These are phyloP conservation scores for Eptesicus fuscus DNA, from an alignment of 2,113 vertebrate species.

Conservation along the genomic window DNA sequence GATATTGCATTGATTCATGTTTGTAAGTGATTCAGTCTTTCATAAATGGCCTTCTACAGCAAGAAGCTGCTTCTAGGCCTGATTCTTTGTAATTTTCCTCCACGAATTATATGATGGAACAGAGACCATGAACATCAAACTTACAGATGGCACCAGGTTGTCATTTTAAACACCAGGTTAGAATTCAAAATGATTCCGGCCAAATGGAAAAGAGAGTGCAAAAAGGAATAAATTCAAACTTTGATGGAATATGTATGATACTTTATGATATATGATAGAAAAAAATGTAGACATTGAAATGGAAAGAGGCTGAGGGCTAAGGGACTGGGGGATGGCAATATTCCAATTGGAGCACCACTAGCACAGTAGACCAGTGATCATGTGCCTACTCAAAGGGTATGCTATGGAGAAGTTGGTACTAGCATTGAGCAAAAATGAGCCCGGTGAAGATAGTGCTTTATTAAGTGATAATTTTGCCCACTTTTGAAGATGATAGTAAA, in stretches of 20 bases:
- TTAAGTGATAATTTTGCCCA: neutral
- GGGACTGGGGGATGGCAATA: neutral
- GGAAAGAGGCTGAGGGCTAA: neutral
- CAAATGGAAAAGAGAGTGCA: constrained; percentile 26
- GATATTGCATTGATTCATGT: neutral
- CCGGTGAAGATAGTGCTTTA: neutral
- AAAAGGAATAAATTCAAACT: constrained; percentile 30
- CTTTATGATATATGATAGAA: neutral
- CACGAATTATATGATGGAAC: neutral
- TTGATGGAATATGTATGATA: neutral
- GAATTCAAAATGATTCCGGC: constrained; percentile 26
- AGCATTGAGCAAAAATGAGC: neutral
- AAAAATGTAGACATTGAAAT: neutral
- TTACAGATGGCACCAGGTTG: neutral
- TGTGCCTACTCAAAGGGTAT: neutral
- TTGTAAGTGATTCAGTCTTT: neutral
- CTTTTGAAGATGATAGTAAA: neutral
- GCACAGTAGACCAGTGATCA: neutral
- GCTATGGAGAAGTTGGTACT: neutral
- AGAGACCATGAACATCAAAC: neutral
- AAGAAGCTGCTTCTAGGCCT: neutral
- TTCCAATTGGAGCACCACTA: neutral
- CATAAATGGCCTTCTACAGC: neutral
- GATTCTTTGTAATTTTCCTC: constrained; percentile 35
- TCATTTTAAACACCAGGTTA: constrained; percentile 33